Conservation (phyloP, 2,113 vertebrate species). For the Triplophysa siluroides region DNA sequence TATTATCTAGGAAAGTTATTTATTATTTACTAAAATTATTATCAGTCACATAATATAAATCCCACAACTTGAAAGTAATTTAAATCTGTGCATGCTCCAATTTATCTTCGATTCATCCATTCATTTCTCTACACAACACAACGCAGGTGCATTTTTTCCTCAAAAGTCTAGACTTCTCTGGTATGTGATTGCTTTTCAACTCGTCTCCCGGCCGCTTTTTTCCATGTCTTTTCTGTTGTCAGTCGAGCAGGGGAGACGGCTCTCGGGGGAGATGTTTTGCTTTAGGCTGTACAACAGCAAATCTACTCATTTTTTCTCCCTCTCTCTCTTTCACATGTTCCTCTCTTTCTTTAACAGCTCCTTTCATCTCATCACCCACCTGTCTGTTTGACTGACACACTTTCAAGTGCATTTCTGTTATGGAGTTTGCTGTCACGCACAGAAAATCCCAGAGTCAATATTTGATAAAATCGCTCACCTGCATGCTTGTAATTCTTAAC, state of each 20-base stretch:
- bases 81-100: too few species aligned
- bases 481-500: background rate
- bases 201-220: conserved; percentile 41
- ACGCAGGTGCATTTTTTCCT: background rate
- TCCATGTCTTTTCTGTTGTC: conserved; percentile 57
- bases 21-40: too few species aligned
- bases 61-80: too few species aligned
- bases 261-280: conserved; percentile 74
- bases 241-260: conserved; percentile 48
- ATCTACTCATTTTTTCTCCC: conserved; percentile 58
- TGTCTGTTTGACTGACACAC: conserved; percentile 43
- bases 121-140: background rate
- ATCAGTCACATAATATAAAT: too few species aligned
- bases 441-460: conserved; percentile 1
- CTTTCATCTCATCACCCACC: conserved; percentile 11
- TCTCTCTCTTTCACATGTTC: conserved; percentile 32
- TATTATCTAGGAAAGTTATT: too few species aligned
- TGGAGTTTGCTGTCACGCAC: conserved; percentile 3
- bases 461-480: conserved; percentile 23
- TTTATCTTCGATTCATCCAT: background rate
- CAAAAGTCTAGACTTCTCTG: conserved; percentile 8
- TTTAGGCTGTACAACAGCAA: conserved; percentile 71
- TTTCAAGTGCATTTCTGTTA: conserved; percentile 28
- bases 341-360: conserved; percentile 45
- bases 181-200: conserved; percentile 44